Evolutionary conservation across 2,797 vertebrate genomes (phyloP).

Genomic region (Bufotes viridis): DNA sequence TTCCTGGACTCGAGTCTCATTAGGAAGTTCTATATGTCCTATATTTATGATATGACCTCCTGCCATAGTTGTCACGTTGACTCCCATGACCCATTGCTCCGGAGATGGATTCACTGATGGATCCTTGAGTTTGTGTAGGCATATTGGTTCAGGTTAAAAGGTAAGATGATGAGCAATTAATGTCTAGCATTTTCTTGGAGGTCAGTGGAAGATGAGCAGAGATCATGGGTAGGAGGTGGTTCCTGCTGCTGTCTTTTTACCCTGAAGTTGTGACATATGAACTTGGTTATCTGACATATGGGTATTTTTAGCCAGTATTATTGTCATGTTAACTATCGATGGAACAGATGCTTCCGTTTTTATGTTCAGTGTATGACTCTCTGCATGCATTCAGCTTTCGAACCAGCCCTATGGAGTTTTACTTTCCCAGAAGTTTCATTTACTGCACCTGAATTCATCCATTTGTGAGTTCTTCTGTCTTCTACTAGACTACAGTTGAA

Average conservation of each 20-base stretch:
- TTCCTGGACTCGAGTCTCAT: constrained; percentile 3
- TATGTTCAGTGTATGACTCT: neutral
- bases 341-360: neutral
- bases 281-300: neutral
- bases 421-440: neutral
- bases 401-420: too few species aligned
- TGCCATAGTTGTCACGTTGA: neutral
- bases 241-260: neutral
- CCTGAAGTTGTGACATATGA: neutral
- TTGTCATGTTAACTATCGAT: neutral
- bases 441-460: neutral
- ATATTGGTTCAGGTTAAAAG: neutral
- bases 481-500: neutral
- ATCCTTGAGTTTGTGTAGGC: neutral
- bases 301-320: neutral
- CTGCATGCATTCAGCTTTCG: neutral
- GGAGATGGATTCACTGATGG: neutral
- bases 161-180: constrained; percentile 11
- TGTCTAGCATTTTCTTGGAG: neutral
- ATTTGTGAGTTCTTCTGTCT: neutral
- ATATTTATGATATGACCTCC: neutral
- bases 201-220: neutral
- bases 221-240: neutral
- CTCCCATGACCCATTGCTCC: neutral
- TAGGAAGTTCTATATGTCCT: neutral